Conservation (phyloP, 2,888 invertebrate genomes). For the Synergus laeviventris region DNA sequence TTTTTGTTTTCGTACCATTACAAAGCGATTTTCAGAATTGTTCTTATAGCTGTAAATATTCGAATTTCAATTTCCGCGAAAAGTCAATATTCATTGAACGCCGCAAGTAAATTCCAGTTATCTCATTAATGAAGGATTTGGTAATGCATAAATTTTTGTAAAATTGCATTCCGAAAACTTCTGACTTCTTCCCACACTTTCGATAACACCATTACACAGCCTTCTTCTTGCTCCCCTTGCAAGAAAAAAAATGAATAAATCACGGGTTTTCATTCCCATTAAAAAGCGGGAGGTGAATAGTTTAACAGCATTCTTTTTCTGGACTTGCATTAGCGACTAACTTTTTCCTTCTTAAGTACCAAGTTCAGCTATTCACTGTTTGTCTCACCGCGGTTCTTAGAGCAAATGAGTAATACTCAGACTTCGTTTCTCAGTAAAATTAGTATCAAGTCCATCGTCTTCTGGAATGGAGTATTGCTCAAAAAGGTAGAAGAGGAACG, state of each 20-base stretch:
- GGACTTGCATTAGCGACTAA: constrained; percentile 16
- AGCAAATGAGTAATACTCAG: constrained; percentile 14
- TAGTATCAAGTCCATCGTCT: constrained; percentile 21
- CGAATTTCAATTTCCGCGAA: not conserved
- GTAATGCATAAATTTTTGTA: too few species aligned
- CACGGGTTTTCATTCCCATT: not conserved
- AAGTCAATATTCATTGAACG: not conserved
- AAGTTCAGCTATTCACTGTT: constrained; percentile 16
- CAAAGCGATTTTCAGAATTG: constrained; percentile 11
- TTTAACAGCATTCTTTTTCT: constrained; percentile 2
- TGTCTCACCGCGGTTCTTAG: constrained; percentile 7
- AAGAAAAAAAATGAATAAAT: constrained; percentile 5
- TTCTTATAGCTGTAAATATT: constrained; percentile 1
- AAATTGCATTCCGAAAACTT: too few species aligned
- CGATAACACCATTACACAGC: not conserved
- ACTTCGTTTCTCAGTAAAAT: constrained; percentile 30
- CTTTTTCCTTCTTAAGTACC: constrained; percentile 12
- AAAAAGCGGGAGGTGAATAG: not conserved
- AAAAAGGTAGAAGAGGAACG: constrained; percentile 22
- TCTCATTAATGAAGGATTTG: not conserved
- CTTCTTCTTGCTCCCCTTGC: not conserved
- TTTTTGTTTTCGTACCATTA: not conserved
- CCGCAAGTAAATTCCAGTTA: not conserved
- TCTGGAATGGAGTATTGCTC: constrained; percentile 12
- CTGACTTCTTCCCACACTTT: not conserved